These are phyloP conservation scores for Drosophila fungiperda DNA, from an alignment of 2,888 invertebrate genomes.

Conservation along the genomic window DNA sequence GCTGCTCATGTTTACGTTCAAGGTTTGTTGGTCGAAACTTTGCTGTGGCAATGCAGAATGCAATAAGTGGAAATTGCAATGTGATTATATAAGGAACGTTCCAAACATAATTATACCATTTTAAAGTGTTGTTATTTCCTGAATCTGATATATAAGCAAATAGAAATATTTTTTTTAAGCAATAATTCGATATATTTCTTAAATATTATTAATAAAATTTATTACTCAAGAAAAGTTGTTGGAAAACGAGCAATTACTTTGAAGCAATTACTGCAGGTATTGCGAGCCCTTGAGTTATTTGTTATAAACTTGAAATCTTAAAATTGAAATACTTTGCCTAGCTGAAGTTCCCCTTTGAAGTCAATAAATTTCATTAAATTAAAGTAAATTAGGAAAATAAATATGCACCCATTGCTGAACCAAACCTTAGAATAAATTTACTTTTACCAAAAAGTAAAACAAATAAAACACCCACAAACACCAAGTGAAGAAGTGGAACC, in stretches of 20 bases:
- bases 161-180: background rate
- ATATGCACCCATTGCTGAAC: conserved; percentile 42
- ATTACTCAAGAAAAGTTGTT: background rate
- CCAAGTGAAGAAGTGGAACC: background rate
- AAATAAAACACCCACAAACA: background rate
- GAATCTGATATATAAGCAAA: background rate
- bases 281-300: conserved; percentile 12
- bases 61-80: background rate
- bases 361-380: conserved; percentile 48
- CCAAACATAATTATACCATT: no score
- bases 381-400: conserved; percentile 54
- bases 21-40: conserved; percentile 13
- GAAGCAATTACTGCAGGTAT: background rate
- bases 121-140: no score
- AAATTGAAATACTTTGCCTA: background rate
- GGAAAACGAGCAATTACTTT: conserved; percentile 3
- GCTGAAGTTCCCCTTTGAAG: conserved; percentile 16
- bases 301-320: background rate
- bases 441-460: conserved; percentile 7
- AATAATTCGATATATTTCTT: no score
- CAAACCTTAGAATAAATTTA: conserved; percentile 15
- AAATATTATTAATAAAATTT: no score
- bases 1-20: conserved; percentile 24
- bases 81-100: background rate
- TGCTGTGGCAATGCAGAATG: conserved; percentile 12